Base-by-base conservation (phyloP, 2,113 vertebrate genomes). In the Brachionichthys hirsutus region DNA sequence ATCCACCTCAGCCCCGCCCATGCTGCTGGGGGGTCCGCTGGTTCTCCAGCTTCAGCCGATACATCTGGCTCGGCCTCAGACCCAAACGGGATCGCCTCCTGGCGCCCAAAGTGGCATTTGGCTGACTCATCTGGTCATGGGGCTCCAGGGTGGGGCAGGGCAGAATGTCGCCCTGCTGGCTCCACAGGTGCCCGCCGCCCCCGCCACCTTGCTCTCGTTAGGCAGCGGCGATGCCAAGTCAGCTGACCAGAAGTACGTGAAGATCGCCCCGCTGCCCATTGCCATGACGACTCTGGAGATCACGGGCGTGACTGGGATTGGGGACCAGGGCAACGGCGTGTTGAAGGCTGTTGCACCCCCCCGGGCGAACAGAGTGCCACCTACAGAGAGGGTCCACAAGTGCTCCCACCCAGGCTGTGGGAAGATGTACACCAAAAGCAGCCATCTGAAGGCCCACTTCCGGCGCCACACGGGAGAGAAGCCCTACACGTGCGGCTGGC, bases 351-450 rank as follows among this genome's bases (percentile, higher is more conserved):
- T 79, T 4, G 48, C 34, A 93, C 2, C 83, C 8, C 88, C 89
- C 22, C 72, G 77, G 13, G 12, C 70, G 2, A 76, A 80, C 63
- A 90, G 83, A 68, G 61, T 69, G 12, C 50, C 70, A 0, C 50
- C 84, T 0, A 75, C 89, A 0, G 69, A 92, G 65, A 87, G 91
- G 13, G 57, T 88, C 58, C 94, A 95, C 50, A 92, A 92, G 80
- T 95, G 94, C 87, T 88, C 88, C 2, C 92, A 94, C 70, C 93
- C 92, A 0, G 94, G 94, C 67, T 96, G 94, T 3, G 91, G 91
- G 53, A 95, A 93, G 87, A 92, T 92, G 87, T 95, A 94, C 83
- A 93, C 92, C 62, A 95, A 94, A 76, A 94, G 93, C 51, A 95
- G 94, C 71, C 94, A 95, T 45, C 91, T 95, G 35, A 94, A 95